A percentile compares a stretch with the other conserved stretches of the same genome.
Conservation (phyloP, 2,888 invertebrate genomes). For the Ypsolopha scabrella region DNA sequence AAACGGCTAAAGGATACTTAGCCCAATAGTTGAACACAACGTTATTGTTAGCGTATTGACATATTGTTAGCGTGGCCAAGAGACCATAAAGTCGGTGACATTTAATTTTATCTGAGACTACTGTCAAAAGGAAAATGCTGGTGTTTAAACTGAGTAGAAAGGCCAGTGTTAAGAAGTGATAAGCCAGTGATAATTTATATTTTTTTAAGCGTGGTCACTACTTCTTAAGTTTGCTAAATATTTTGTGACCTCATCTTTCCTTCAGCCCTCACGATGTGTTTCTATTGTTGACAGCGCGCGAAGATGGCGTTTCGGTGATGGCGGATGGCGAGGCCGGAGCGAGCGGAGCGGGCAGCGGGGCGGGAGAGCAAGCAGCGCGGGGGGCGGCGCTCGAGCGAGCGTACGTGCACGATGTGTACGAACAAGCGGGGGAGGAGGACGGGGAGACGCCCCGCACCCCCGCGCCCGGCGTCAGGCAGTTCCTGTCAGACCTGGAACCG, state of each 20-base stretch:
- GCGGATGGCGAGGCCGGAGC: conserved; percentile 49
- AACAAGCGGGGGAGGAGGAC: conserved; percentile 82
- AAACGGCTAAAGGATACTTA: too few relatives aligned
- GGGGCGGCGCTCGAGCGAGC: conserved; percentile 87
- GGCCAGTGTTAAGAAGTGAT: too few relatives aligned
- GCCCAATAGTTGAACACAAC: too few relatives aligned
- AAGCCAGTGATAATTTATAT: too few relatives aligned
- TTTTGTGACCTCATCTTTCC: background rate
- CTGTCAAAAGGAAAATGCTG: too few relatives aligned
- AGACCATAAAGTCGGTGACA: too few relatives aligned
- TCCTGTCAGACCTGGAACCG: conserved; percentile 88
- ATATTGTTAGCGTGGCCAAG: too few relatives aligned
- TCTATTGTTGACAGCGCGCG: conserved; percentile 34
- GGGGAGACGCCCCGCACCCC: conserved; percentile 43
- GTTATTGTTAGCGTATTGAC: too few relatives aligned
- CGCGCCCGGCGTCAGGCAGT: conserved; percentile 83
- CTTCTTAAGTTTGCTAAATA: too few relatives aligned
- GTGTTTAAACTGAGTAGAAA: too few relatives aligned
- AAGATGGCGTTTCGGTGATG: conserved; percentile 63
- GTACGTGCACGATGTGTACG: conserved; percentile 96
- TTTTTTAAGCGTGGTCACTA: too few relatives aligned
- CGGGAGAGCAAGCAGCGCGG: conserved; percentile 74
- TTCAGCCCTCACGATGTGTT: background rate
- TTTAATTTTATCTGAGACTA: too few relatives aligned
- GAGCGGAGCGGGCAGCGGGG: conserved; percentile 38